phyloP scores from a whole-genome alignment of 2,888 invertebrate species.

The Prenolepis imparis region DNA sequence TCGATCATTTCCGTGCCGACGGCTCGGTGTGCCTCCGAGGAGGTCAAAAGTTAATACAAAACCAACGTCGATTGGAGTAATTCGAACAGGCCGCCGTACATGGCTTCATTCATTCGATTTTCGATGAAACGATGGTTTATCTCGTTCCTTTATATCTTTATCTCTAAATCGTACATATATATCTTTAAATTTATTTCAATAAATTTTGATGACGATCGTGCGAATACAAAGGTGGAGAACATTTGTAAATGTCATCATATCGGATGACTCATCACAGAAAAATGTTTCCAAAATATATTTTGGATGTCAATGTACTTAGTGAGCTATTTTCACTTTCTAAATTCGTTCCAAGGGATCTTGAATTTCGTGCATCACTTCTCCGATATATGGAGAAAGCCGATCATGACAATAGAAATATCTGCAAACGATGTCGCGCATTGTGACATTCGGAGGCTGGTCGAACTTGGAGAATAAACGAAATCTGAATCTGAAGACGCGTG shows the following conservation, averaged over 20 bases:
- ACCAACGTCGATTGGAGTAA: conserved; percentile 66
- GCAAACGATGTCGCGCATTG: conserved; percentile 71
- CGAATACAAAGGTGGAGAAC: neutral
- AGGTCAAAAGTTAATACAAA: conserved; percentile 78
- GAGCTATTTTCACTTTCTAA: conserved; percentile 33
- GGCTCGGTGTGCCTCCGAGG: conserved; percentile 21
- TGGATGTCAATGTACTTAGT: conserved; percentile 55
- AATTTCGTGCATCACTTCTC: conserved; percentile 33
- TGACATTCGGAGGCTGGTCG: conserved; percentile 56
- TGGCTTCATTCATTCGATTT: conserved; percentile 28
- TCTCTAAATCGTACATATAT: neutral
- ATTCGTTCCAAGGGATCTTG: conserved; percentile 60
- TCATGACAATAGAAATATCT: conserved; percentile 70
- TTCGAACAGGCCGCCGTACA: conserved; percentile 21
- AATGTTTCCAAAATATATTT: conserved; percentile 74
- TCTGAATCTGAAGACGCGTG: conserved; percentile 76
- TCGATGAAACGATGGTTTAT: neutral
- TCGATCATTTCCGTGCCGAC: conserved; percentile 76
- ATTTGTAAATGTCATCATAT: neutral
- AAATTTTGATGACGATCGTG: neutral
- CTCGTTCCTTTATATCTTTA: neutral
- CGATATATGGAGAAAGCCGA: conserved; percentile 48
- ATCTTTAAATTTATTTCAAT: neutral
- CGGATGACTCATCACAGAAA: conserved; percentile 56
- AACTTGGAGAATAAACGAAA: conserved; percentile 71